Conservation (phyloP, 2,888 invertebrate species). For the Aspidiotus rigidus region DNA sequence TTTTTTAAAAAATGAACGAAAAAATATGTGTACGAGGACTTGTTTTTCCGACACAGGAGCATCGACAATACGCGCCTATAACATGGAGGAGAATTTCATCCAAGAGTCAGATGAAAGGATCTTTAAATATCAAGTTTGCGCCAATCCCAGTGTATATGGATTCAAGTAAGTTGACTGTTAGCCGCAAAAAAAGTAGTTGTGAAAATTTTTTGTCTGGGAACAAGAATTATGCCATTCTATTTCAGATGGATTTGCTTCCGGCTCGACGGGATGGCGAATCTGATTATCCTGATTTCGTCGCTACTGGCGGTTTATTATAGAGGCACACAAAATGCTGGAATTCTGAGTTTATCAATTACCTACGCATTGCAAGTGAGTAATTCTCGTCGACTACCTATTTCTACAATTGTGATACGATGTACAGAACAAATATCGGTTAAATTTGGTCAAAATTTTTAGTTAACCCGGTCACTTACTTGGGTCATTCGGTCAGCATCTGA, state of each 20-base stretch:
- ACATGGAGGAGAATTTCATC: constrained; percentile 72
- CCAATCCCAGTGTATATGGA: constrained; percentile 84
- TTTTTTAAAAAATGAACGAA: background rate
- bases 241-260: constrained; percentile 78
- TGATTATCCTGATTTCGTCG: constrained; percentile 88
- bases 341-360: constrained; percentile 81
- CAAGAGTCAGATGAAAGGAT: constrained; percentile 78
- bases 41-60: constrained; percentile 47
- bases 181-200: too few relatives aligned
- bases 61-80: constrained; percentile 76
- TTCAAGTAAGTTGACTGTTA: too few relatives aligned
- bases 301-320: constrained; percentile 79
- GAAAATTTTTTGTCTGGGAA: too few relatives aligned
- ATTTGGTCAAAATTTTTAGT: constrained; percentile 47
- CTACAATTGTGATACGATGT: background rate
- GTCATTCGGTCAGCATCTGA: constrained; percentile 83
- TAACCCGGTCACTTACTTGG: constrained; percentile 93
- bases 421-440: too few relatives aligned
- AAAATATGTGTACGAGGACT: background rate
- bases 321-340: constrained; percentile 61
- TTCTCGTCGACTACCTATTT: background rate
- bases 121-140: constrained; percentile 85
- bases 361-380: constrained; percentile 65
- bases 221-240: constrained; percentile 51
- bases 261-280: constrained; percentile 91